These are phyloP conservation scores for Temnothorax rugatulus DNA, from an alignment of 2,888 invertebrate genomes.

Conservation along the genomic window DNA sequence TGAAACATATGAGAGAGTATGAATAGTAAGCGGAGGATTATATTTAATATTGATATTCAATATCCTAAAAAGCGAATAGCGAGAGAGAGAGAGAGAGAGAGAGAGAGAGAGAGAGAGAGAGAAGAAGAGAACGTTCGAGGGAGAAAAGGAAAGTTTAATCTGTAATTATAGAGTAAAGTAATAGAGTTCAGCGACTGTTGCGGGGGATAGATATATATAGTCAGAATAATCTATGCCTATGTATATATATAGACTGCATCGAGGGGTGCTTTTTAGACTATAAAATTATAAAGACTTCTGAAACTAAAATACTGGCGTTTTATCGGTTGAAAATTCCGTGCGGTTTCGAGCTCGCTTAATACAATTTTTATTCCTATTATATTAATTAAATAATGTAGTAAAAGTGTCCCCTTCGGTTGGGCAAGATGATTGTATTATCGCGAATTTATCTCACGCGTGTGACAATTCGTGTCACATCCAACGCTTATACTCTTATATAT, in stretches of 20 bases:
- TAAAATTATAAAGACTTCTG: constrained; percentile 20
- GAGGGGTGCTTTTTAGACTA: neutral
- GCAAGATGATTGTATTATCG: neutral
- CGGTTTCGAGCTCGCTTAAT: neutral
- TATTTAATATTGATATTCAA: constrained; percentile 13
- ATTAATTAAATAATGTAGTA: constrained; percentile 26
- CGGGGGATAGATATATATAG: constrained; percentile 5
- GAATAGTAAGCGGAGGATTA: neutral
- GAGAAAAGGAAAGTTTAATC: constrained; percentile 27
- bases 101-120: no score
- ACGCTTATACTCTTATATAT: neutral
- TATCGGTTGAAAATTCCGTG: neutral
- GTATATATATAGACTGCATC: neutral
- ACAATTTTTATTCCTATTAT: neutral
- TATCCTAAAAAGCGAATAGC: neutral
- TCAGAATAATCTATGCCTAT: constrained; percentile 7
- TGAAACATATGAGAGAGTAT: neutral
- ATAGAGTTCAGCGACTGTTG: neutral
- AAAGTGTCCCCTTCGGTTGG: neutral
- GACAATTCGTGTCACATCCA: neutral
- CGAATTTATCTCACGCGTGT: neutral
- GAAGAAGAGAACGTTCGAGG: neutral
- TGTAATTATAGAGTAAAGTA: constrained; percentile 36
- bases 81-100: neutral
- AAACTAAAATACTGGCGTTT: constrained; percentile 9